phyloP scores from a whole-genome alignment of 23 tunicate species.

The Halocynthia roretzi region DNA sequence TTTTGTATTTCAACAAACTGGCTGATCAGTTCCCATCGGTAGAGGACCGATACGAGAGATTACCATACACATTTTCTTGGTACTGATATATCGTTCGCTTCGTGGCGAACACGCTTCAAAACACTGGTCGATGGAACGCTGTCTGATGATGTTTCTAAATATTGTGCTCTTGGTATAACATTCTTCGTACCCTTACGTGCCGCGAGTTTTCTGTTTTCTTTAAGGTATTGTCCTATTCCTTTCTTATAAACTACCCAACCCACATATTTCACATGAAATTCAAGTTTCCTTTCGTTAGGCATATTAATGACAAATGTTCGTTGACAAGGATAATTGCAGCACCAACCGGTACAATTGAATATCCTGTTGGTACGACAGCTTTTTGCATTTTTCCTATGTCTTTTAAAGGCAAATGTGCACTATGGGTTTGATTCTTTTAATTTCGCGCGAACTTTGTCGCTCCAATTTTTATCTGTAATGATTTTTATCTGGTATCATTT shows the following conservation, averaged over 20 bases:
- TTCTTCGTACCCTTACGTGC: neutral
- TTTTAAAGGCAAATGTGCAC: slow-evolving; percentile 1
- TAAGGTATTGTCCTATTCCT: neutral
- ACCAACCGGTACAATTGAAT: neutral
- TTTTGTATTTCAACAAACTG: too few species aligned
- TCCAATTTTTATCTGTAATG: neutral
- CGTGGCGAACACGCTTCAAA: neutral
- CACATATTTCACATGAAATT: too few species aligned
- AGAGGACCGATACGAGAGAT: neutral
- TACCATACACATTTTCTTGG: neutral
- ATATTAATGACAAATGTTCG: neutral
- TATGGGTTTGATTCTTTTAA: neutral
- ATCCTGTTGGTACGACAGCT: neutral
- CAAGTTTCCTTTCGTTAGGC: too few species aligned
- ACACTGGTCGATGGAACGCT: neutral
- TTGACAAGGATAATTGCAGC: neutral
- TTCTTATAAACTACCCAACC: too few species aligned
- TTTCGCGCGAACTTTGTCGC: neutral
- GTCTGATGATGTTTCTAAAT: slow-evolving; percentile 1
- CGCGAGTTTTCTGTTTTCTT: neutral
- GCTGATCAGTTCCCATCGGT: too few species aligned
- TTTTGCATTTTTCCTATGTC: neutral
- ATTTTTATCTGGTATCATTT: neutral
- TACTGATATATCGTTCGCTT: neutral
- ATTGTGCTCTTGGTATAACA: neutral